Conservation (phyloP, 2,113 vertebrate species). For the chimpanzee (Pan troglodytes) region NHGRI_mPanTro3-v2.1_pri NC_072398.2:180318001-180318500, state of each 20-base stretch:
- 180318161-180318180: slow-evolving; percentile 15
- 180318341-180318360: slow-evolving; percentile 69
- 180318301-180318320: slow-evolving; percentile 31
- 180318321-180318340: slow-evolving; percentile 69
- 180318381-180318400: slow-evolving; percentile 83
- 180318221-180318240: slow-evolving; percentile 20
- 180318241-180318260: slow-evolving; percentile 43
- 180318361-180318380: slow-evolving; percentile 74
- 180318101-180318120: slow-evolving; percentile 35
- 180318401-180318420: slow-evolving; percentile 86
- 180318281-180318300: slow-evolving; percentile 48
- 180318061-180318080: slow-evolving; percentile 35
- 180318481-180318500: slow-evolving; percentile 90
- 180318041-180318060: neutral
- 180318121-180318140: neutral
- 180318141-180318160: slow-evolving; percentile 45
- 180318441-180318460: slow-evolving; percentile 84
- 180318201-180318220: neutral
- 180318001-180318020: neutral
- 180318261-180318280: slow-evolving; percentile 34
- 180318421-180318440: slow-evolving; percentile 84
- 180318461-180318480: slow-evolving; percentile 87
- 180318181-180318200: slow-evolving; percentile 28
- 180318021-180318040: slow-evolving; percentile 33
- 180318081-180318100: slow-evolving; percentile 55